phyloP scores from a whole-genome alignment of 2,888 invertebrate genomes.

The Ophion obscuratus region DNA sequence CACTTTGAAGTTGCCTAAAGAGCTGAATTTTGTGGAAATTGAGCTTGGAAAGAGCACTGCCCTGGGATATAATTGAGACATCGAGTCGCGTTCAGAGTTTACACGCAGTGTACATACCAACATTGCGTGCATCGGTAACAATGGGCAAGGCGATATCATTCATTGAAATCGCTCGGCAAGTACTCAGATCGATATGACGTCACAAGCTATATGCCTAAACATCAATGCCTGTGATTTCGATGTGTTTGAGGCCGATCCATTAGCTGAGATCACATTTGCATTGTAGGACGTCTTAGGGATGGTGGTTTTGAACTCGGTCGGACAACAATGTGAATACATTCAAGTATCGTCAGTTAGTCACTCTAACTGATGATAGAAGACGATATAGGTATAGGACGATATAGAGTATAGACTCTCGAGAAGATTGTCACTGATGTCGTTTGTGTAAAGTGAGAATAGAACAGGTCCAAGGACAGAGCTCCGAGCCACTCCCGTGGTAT shows the following conservation, averaged over 20 bases:
- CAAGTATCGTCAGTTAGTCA: background rate
- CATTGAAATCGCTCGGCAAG: background rate
- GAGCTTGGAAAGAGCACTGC: background rate
- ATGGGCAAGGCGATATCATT: background rate
- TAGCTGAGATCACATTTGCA: background rate
- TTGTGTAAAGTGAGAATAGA: too few species aligned
- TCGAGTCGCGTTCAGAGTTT: background rate
- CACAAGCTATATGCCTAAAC: too few species aligned
- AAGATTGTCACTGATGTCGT: background rate
- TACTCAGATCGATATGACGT: background rate
- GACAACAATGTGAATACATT: background rate
- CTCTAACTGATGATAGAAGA: too few species aligned
- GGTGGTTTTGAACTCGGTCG: background rate
- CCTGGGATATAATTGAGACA: background rate
- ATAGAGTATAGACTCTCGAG: too few species aligned
- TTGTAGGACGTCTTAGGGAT: background rate
- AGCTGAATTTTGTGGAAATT: too few species aligned
- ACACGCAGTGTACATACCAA: background rate
- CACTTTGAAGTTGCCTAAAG: too few species aligned
- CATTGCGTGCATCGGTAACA: background rate
- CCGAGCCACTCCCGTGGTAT: background rate
- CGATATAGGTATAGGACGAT: too few species aligned
- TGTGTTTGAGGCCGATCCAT: background rate
- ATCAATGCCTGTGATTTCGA: too few species aligned
- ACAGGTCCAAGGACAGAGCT: background rate